Base-by-base conservation (phyloP, 1,140 invertebrate genomes). In the Triops longicaudatus region DNA sequence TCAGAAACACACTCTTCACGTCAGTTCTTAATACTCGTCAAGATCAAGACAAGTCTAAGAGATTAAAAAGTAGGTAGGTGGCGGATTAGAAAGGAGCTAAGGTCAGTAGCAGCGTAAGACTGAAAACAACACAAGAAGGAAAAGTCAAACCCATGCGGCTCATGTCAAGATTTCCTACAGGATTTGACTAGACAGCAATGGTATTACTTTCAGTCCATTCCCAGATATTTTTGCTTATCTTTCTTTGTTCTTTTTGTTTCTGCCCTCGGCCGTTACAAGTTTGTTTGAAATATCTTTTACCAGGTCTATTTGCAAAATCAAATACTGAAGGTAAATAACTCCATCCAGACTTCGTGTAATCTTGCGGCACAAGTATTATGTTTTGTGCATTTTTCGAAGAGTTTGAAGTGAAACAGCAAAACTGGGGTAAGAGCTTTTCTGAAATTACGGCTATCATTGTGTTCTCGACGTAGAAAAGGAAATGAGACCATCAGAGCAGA, bases 161-260 rank as follows among this genome's bases (percentile, higher is more conserved):
- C 50, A 63, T 63, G 50, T 63, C 50, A 63, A 63, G 50, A 63
- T 63, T 63, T 63, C 50, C 50, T 63, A n/a, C 50, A 63, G 50
- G 50, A 63, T 63, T 63, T 63, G 50, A 14, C 50, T 63, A 63
- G 50, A 63, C 50, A 63, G 50, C 22, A 63, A 63, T 63, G 22
- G 10, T 63, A 63, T 63, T 63, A 63, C 50, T 63, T 63, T 14
- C 50, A 3, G 50, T 63, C 50, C 50, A 63, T 63, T 63, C 22
- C 50, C 22, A 63, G 50, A 63, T 14, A 63, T 63, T 63, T 63
- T 22, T 63, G 22, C 50, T 63, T 63, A 63, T 22, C 17, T 22
- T 63, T 17, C 50, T n/a, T 63, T 22, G 14, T 63, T 14, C 22
- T 63, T 22, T 22, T 63, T 63, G 17, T 14, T 37, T 2, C 31